Base-by-base conservation (phyloP, 2,113 vertebrate genomes). In the Oryzias woworae region DNA sequence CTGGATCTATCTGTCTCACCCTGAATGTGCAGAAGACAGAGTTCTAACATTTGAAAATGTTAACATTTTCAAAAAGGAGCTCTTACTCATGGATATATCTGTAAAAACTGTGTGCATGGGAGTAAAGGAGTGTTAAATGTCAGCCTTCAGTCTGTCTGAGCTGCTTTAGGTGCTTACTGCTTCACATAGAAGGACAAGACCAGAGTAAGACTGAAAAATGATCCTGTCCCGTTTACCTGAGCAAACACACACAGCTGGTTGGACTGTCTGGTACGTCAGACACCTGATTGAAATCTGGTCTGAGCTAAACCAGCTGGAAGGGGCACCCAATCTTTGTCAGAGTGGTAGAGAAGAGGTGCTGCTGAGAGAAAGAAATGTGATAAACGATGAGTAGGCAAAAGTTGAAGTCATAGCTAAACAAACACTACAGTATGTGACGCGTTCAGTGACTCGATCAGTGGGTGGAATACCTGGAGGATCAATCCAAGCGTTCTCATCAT, bases 291-390 rank as follows among this genome's bases (percentile, higher is more conserved):
- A 76, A 75, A 71, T 58, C 66, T 70, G 70, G 77, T 62, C 66
- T 49, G 43, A 58, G 53, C 73, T 82, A 89, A 89, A 85, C 81
- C 79, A 85, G 73, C 84, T 84, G 85, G 84, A 85, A 86, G 87
- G 82, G 84, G 84, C 81, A 87, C 85, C 80, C 80, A 94, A 90
- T 97, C 95, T 90, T 96, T 95, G 93, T 98, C 98, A 92, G 96
- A 96, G 89, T 96, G 95, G 87, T 93, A 93, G 87, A 57, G 83
- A 71, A 55, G 66, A 69, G 22, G 51, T 77, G 51, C 66, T 63
- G 65, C 64, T 70, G 69, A 80, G 68, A 66, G 23, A 67, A 57
- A 59, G 31, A 68, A 69, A 49, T 69, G 64, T 61, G 60, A 53
- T 63, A 73, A 50, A 14, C 2, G 16, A 10, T 22, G 48, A 8